These are phyloP conservation scores for Megamerina dolium DNA, from an alignment of 2,888 invertebrate species.

Conservation along the genomic window DNA sequence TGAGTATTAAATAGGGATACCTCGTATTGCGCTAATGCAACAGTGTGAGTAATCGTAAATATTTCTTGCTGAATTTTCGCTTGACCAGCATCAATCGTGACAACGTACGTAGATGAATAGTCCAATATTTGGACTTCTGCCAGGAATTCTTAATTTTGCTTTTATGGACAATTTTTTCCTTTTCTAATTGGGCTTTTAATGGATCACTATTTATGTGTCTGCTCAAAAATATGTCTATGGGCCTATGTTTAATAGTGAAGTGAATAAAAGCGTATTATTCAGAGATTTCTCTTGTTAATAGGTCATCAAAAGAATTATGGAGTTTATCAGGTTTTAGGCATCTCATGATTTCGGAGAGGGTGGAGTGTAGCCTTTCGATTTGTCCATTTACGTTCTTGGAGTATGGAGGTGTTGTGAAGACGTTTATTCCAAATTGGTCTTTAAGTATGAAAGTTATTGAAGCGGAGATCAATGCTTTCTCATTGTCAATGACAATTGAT, in stretches of 20 bases:
- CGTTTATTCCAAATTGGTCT: slow-evolving; percentile 6
- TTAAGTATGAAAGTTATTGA: slow-evolving; percentile 8
- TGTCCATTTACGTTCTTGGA: slow-evolving; percentile 7
- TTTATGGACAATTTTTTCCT: slow-evolving; percentile 5
- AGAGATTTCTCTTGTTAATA: slow-evolving; percentile 3
- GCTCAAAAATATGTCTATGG: too few species aligned
- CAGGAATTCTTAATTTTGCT: slow-evolving; percentile 3
- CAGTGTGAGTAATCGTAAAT: too few species aligned
- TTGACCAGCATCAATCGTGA: too few species aligned
- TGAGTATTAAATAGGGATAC: too few species aligned
- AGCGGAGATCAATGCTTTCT: slow-evolving; percentile 8
- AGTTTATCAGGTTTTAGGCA: slow-evolving; percentile 7
- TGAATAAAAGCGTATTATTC: slow-evolving; percentile 5
- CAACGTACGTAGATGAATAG: too few species aligned
- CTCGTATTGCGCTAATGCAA: too few species aligned
- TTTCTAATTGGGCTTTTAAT: too few species aligned
- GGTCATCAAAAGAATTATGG: slow-evolving; percentile 5
- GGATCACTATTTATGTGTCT: too few species aligned
- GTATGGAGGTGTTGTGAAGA: slow-evolving; percentile 11
- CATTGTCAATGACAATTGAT: slow-evolving; percentile 10
- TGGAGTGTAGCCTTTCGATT: slow-evolving; percentile 11
- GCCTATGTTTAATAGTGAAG: slow-evolving; percentile 2
- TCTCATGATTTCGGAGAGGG: not conserved
- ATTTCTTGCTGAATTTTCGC: too few species aligned
- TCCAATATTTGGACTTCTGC: too few species aligned